phyloP scores from a whole-genome alignment of 2,797 vertebrate species.

The Molossus alvarezi region DNA sequence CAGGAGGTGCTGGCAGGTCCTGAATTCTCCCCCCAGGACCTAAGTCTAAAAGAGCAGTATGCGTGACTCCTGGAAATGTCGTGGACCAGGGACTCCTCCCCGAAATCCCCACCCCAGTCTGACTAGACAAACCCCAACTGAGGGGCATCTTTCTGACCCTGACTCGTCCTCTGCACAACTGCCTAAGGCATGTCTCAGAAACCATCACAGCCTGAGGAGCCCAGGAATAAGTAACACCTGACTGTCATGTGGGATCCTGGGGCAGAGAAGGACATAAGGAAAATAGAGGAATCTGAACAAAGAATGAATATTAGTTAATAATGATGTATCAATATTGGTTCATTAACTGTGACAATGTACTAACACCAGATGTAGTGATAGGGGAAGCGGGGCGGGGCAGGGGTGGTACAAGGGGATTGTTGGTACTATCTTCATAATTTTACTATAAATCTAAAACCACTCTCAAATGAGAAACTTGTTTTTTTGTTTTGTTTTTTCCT shows the following conservation, averaged over 20 bases:
- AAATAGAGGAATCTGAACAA: not conserved
- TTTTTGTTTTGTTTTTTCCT: too few relatives aligned
- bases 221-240: fast-evolving
- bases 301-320: not conserved
- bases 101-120: not conserved
- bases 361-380: too few relatives aligned
- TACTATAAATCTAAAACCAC: not conserved
- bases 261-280: not conserved
- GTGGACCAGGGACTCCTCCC: not conserved
- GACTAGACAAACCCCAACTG: not conserved
- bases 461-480: not conserved
- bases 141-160: not conserved
- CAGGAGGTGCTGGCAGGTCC: not conserved
- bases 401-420: not conserved
- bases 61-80: not conserved
- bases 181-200: not conserved
- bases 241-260: fast-evolving
- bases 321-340: not conserved
- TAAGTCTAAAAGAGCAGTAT: too few relatives aligned
- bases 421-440: not conserved
- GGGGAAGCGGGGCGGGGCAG: not conserved
- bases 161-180: too few relatives aligned
- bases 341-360: not conserved
- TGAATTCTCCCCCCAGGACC: not conserved
- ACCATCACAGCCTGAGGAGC: not conserved